Evolutionary conservation across 2,888 invertebrate species (phyloP).

Genomic region (Pherbina coryleti): DNA sequence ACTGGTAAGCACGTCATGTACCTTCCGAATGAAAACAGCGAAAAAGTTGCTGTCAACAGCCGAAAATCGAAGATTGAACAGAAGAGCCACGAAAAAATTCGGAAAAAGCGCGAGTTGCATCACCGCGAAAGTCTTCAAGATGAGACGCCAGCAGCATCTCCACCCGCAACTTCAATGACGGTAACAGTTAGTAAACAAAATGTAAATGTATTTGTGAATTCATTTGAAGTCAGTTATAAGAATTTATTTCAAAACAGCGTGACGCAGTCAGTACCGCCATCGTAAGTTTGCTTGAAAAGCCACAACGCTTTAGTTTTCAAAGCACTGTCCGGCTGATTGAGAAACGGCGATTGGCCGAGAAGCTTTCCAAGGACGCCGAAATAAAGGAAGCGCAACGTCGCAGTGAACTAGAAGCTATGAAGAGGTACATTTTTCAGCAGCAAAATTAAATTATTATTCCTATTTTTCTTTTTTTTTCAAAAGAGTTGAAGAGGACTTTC

Average conservation of each 20-base stretch:
- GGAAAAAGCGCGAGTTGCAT: conserved; percentile 40
- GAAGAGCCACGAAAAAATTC: conserved; percentile 37
- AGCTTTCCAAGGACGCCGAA: conserved; percentile 82
- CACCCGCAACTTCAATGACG: neutral
- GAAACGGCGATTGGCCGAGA: conserved; percentile 79
- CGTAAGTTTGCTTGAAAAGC: conserved; percentile 65
- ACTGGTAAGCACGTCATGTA: conserved; percentile 85
- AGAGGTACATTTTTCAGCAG: conserved; percentile 68
- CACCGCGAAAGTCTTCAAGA: conserved; percentile 52
- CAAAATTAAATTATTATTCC: too few species aligned
- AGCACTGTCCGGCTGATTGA: conserved; percentile 87
- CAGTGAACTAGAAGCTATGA: conserved; percentile 85
- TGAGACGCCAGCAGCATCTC: neutral
- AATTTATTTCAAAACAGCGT: too few species aligned
- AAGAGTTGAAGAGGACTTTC: conserved; percentile 89
- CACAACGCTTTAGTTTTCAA: conserved; percentile 85
- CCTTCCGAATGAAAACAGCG: conserved; percentile 65
- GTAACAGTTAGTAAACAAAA: neutral
- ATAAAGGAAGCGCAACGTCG: conserved; percentile 81
- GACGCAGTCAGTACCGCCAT: conserved; percentile 16
- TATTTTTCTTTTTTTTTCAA: conserved; percentile 34
- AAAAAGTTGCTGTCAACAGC: neutral
- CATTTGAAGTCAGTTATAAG: neutral
- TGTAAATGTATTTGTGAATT: neutral
- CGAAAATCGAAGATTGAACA: conserved; percentile 18